Evolutionary conservation across 2,888 invertebrate genomes (phyloP).

Genomic region (Apamea sordens): DNA sequence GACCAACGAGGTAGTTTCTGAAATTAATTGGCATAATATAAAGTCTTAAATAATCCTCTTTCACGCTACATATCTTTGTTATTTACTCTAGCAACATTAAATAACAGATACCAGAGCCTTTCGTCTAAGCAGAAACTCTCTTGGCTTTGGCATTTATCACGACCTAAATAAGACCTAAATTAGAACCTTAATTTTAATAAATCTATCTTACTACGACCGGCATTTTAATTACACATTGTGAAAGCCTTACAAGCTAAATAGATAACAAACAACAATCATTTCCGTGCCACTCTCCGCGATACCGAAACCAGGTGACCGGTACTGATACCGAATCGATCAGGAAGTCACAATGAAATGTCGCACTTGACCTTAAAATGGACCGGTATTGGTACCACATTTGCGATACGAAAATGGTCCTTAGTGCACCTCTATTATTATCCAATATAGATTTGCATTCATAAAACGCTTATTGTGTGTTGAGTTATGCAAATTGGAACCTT

Average conservation of each 20-base stretch:
- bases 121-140: not conserved
- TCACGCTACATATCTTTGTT: not conserved
- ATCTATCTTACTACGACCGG: slow-evolving; percentile 7
- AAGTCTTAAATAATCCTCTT: not conserved
- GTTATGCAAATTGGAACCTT: slow-evolving; percentile 36
- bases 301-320: slow-evolving; percentile 67
- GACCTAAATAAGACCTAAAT: slow-evolving; percentile 12
- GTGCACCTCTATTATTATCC: slow-evolving; percentile 40
- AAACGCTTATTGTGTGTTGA: slow-evolving; percentile 40
- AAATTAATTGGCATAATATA: no score
- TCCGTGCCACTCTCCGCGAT: slow-evolving; percentile 64
- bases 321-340: slow-evolving; percentile 71
- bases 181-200: slow-evolving; percentile 7
- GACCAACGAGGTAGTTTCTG: not conserved
- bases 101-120: not conserved
- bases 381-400: slow-evolving; percentile 59
- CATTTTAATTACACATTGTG: slow-evolving; percentile 65
- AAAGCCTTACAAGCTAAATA: slow-evolving; percentile 62
- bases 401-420: slow-evolving; percentile 48
- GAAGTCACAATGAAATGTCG: slow-evolving; percentile 75
- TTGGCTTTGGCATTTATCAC: not conserved
- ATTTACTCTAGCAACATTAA: not conserved
- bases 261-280: slow-evolving; percentile 65
- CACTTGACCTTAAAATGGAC: slow-evolving; percentile 77
- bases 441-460: slow-evolving; percentile 60